Percentiles rank a stretch among this genome's conserved stretches.
phyloP scores from a whole-genome alignment of 2,797 vertebrate species.

The Gephyroberyx darwinii region DNA sequence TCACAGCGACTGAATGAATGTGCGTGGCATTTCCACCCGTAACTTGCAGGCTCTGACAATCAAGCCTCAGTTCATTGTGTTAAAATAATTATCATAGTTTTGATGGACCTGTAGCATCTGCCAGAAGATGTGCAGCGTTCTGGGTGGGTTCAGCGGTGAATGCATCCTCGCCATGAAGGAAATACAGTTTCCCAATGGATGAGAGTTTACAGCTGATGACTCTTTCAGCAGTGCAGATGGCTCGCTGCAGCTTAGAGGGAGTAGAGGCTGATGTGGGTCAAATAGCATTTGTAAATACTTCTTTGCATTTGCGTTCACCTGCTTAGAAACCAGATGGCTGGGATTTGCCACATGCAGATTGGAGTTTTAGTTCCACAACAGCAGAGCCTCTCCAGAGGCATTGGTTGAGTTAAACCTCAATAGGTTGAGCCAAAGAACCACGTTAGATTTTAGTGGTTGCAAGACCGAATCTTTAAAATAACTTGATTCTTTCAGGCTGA shows the following conservation, averaged over 20 bases:
- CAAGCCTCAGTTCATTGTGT: too few relatives aligned
- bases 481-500: too few relatives aligned
- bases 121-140: neutral
- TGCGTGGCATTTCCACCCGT: too few relatives aligned
- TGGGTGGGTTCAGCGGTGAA: conserved; percentile 5
- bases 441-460: too few relatives aligned
- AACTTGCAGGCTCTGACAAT: too few relatives aligned
- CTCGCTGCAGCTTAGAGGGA: conserved; percentile 24
- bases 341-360: conserved; percentile 15
- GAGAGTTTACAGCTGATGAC: conserved; percentile 40
- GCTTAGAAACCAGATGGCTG: conserved; percentile 49
- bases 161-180: conserved; percentile 17
- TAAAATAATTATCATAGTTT: neutral
- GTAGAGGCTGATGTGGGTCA: conserved; percentile 53
- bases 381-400: conserved; percentile 16
- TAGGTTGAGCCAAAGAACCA: conserved; percentile 1
- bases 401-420: conserved; percentile 13
- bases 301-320: conserved; percentile 33
- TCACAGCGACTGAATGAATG: too few relatives aligned
- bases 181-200: conserved; percentile 2
- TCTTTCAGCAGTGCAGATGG: conserved; percentile 48
- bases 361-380: conserved; percentile 46
- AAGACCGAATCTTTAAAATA: too few relatives aligned
- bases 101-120: neutral
- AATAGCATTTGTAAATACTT: conserved; percentile 41